Evolutionary conservation across 2,888 invertebrate species (phyloP).

Genomic region (Elmis aenea): DNA sequence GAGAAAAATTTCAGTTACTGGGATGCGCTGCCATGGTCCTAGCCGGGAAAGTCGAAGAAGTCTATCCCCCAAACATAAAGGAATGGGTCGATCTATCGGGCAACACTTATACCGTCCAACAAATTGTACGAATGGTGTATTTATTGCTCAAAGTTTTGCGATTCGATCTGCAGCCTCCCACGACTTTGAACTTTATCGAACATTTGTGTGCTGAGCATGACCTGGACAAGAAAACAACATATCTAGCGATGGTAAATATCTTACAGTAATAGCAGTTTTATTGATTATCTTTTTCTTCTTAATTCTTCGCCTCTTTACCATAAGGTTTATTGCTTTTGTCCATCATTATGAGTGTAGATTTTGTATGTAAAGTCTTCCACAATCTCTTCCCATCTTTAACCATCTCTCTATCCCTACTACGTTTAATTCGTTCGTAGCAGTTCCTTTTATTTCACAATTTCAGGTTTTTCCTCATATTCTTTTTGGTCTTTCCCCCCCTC

Average conservation of each 20-base stretch:
- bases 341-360: too few relatives aligned
- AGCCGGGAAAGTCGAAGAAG: slow-evolving; percentile 43
- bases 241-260: slow-evolving; percentile 38
- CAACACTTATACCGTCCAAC: slow-evolving; percentile 35
- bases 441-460: too few relatives aligned
- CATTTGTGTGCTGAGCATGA: slow-evolving; percentile 32
- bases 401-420: too few relatives aligned
- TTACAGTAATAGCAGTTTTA: neutral
- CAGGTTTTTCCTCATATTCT: too few relatives aligned
- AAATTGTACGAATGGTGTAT: slow-evolving; percentile 42
- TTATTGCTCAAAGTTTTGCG: slow-evolving; percentile 37
- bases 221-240: slow-evolving; percentile 31
- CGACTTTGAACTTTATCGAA: slow-evolving; percentile 36
- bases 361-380: too few relatives aligned
- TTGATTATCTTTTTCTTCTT: slow-evolving; percentile 1
- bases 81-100: slow-evolving; percentile 41
- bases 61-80: slow-evolving; percentile 37
- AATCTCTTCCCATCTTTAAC: too few relatives aligned
- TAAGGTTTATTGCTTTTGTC: too few relatives aligned
- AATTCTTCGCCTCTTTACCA: too few relatives aligned
- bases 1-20: slow-evolving; percentile 40
- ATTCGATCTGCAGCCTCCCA: slow-evolving; percentile 40
- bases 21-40: slow-evolving; percentile 43
- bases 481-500: too few relatives aligned
- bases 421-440: too few relatives aligned